A percentile compares a stretch with the other conserved stretches of the same genome.
Evolutionary conservation across 2,888 invertebrate species (phyloP).

Genomic region (Drepana falcataria): DNA sequence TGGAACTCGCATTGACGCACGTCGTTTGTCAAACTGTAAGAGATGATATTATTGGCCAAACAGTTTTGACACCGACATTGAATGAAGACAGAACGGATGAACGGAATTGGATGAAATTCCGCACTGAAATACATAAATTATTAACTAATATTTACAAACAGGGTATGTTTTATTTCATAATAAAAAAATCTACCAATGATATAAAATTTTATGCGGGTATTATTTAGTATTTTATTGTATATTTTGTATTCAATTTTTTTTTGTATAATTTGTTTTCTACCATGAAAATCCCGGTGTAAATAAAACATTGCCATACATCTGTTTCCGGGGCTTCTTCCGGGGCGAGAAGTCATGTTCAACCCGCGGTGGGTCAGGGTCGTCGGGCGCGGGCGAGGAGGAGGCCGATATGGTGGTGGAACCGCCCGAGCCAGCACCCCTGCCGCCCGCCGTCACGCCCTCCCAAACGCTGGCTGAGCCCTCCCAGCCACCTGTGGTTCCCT

Average conservation of each 20-base stretch:
- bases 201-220: too few relatives aligned
- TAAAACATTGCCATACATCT: conserved; percentile 76
- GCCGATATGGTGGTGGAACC: conserved; percentile 94
- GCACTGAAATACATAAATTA: too few relatives aligned
- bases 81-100: too few relatives aligned
- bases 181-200: too few relatives aligned
- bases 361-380: conserved; percentile 59
- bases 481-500: conserved; percentile 15
- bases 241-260: too few relatives aligned
- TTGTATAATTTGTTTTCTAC: too few relatives aligned
- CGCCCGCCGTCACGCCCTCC: conserved; percentile 41
- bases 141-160: too few relatives aligned
- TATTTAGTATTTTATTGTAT: too few relatives aligned
- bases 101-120: too few relatives aligned
- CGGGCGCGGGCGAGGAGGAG: conserved; percentile 87
- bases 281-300: too few relatives aligned
- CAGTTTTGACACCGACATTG: too few relatives aligned
- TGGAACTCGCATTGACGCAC: conserved; percentile 65
- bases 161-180: too few relatives aligned
- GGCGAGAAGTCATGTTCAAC: conserved; percentile 74
- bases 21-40: conserved; percentile 54
- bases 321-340: conserved; percentile 94
- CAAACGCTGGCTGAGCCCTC: conserved; percentile 30
- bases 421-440: conserved; percentile 38
- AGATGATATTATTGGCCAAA: not conserved